These are phyloP conservation scores for Apomyelois bistriatella DNA, from an alignment of 2,888 invertebrate genomes.

Conservation along the genomic window DNA sequence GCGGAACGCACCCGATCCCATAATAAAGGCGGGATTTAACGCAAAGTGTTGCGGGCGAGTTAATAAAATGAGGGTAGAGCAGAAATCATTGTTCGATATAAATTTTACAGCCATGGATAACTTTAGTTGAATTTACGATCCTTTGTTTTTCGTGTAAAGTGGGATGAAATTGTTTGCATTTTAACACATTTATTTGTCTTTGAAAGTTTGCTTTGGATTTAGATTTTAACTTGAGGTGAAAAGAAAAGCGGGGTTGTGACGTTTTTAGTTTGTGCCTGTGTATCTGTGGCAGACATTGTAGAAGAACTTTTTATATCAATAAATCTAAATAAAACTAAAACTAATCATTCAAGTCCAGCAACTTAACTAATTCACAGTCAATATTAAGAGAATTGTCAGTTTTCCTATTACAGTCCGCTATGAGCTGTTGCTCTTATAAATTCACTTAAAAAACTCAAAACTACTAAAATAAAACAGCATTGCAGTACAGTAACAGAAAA, in stretches of 20 bases:
- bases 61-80: constrained; percentile 13
- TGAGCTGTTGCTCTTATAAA: not conserved
- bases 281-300: no score
- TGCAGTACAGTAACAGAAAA: not conserved
- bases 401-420: not conserved
- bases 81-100: constrained; percentile 9
- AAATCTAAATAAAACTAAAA: no score
- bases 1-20: constrained; percentile 1
- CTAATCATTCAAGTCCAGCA: no score
- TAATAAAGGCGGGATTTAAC: constrained; percentile 10
- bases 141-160: not conserved
- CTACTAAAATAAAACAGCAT: not conserved
- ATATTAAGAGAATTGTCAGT: no score
- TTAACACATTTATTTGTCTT: not conserved
- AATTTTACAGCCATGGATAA: not conserved
- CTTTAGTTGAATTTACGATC: constrained; percentile 1
- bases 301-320: no score
- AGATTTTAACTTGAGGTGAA: no score
- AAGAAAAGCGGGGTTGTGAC: no score
- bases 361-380: no score
- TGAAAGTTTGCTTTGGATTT: no score
- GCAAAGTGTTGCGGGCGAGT: constrained; percentile 4
- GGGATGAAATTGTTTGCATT: not conserved
- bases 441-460: not conserved
- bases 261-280: no score